Base-by-base conservation (phyloP, 92 coral and sea anemone genomes). In the Diadumene lineata region DNA sequence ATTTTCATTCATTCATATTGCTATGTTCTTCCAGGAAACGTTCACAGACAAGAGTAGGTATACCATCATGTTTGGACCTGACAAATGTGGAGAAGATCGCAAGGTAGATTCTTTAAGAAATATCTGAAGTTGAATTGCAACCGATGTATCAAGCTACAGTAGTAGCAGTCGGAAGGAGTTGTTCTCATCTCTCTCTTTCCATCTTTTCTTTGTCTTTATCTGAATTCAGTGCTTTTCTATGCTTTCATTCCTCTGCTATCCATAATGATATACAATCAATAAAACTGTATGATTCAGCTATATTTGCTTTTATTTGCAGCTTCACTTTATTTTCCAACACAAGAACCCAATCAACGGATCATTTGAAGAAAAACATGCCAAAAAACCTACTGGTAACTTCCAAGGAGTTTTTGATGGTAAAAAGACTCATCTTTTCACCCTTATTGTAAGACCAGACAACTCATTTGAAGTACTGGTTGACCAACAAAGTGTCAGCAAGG, bases 31-130 rank as follows among this genome's bases (percentile, higher is more conserved):
- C 17, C 79, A 94, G 99, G 91, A 88, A 57, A 55, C 81, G 53
- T 96, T 96, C 64, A 93, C 89, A 34, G 99, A 92, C 81, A 90
- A 82, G 50, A 81, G 93, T 15, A 91, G 87, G 7, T 96, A 96
- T 72, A 86, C 96, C 34, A 96, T 96, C 56, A 96, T 96, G 99
- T 96, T 96, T 92, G 99, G 99, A 24, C 99, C 99, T 22, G 99
- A 96, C 84, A 96, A 96, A 55, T 96, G 99, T 67, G 99, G 99
- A 16, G 94, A 84, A 56, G 97, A 91, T 68, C 88, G 94, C 33
- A 96, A 92, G 91, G 99, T 96, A 64, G 34, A 62, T 9, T 53
- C 2, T 38, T 38, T n/a, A n/a, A n/a, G n/a, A n/a, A n/a, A n/a
- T n/a, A n/a, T n/a, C n/a, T n/a, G n/a, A n/a, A n/a, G n/a, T n/a